A percentile compares a stretch with the other conserved stretches of the same genome.
These are phyloP conservation scores for Drosophila nebulosa DNA, from an alignment of 1,140 invertebrate species.

Conservation along the genomic window DNA sequence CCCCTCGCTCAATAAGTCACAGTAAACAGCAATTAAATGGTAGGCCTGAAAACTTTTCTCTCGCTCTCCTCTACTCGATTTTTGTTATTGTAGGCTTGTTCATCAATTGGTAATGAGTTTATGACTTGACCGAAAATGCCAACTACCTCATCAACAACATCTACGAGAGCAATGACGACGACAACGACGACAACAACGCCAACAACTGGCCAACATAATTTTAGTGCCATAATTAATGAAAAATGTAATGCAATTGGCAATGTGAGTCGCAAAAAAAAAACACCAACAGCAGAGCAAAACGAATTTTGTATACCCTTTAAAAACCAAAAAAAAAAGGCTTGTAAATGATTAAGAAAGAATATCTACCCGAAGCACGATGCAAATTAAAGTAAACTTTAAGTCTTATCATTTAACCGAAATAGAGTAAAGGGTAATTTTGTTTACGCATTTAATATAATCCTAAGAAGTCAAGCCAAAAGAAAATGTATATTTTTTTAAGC, in stretches of 20 bases:
- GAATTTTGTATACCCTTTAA: neutral
- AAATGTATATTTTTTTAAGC: too few relatives aligned
- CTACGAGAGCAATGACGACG: neutral
- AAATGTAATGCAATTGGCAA: constrained; percentile 25
- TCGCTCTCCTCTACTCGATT: neutral
- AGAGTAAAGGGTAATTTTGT: too few relatives aligned
- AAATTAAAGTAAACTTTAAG: too few relatives aligned
- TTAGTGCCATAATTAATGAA: constrained; percentile 24
- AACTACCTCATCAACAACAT: neutral
- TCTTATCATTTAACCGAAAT: too few relatives aligned
- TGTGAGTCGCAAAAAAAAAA: constrained; percentile 5
- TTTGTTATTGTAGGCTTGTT: neutral
- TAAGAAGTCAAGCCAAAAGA: too few relatives aligned
- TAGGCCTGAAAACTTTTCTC: neutral
- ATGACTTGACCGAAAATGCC: neutral
- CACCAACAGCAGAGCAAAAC: neutral
- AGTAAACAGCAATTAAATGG: neutral
- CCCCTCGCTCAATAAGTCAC: neutral
- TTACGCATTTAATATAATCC: too few relatives aligned
- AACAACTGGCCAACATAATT: constrained; percentile 46
- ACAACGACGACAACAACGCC: neutral
- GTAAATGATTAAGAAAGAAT: too few relatives aligned
- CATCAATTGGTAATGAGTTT: constrained; percentile 1
- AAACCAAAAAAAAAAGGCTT: too few relatives aligned
- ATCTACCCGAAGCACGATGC: too few relatives aligned